Base-by-base conservation (phyloP, 2,888 invertebrate genomes). In the Tetranychus piercei region DNA sequence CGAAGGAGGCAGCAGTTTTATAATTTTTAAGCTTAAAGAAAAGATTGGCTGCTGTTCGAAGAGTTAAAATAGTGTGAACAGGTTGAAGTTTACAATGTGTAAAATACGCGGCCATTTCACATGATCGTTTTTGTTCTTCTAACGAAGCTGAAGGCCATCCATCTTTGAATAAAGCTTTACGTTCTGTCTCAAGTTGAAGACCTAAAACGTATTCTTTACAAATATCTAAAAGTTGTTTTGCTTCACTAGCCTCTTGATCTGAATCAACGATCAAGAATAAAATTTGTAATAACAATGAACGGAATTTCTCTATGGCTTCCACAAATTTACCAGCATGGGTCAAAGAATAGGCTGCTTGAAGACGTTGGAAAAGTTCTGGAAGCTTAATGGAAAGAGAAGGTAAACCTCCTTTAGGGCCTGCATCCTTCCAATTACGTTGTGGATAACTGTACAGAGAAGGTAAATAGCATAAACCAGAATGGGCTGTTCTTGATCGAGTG, bases 101-200 rank as follows among this genome's bases (percentile, higher is more conserved):
- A 84, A 99, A 99, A 84, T 99, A 99, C 0, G 97, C 97, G 0
- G 96, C 96, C 90, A 97, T 88, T 83, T 99, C 97, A 82, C 95
- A 94, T 9, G 91, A 88, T 34, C 96, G 87, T 81, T 92, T 93
- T 81, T 94, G 94, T 79, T 95, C 92, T 1, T 92, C 90, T 18
- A 90, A 81, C 0, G 89, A 88, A 72, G 86, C 86, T 82, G 95
- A 96, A 1, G 94, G 92, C 82, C 93, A 84, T 23, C 20, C 43
- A 9, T 55, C 55, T 23, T 71, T 71, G 67, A 9, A 11, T n/a
- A 79, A 34, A 43, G 86, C 88, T 84, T 95, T 96, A 76, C 96
- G 87, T 15, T 87, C 87, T 0, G 89, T 88, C 83, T 97, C 96
- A 91, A 99, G 93, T 81, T 91, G 89, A 78, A 99, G 83, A 76